phyloP scores from a whole-genome alignment of 1,140 invertebrate species.

The Polypedilum vanderplanki region DNA sequence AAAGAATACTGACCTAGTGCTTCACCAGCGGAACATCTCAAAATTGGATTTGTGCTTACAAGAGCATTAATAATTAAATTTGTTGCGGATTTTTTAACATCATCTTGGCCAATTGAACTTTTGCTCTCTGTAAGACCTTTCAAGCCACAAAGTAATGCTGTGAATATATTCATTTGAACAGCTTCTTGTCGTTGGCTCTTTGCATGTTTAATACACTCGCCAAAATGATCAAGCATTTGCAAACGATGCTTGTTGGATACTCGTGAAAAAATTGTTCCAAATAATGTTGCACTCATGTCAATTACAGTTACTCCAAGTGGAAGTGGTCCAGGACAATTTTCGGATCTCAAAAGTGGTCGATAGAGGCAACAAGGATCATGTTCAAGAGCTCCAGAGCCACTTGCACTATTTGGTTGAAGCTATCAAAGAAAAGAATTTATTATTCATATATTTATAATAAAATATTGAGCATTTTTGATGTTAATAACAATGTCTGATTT shows the following conservation, averaged over 20 bases:
- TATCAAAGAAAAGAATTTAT: slow-evolving; percentile 42
- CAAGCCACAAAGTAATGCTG: slow-evolving; percentile 81
- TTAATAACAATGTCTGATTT: neutral
- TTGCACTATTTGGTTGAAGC: slow-evolving; percentile 85
- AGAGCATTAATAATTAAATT: slow-evolving; percentile 73
- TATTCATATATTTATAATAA: too few relatives aligned
- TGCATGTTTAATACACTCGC: slow-evolving; percentile 87
- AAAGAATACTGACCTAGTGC: slow-evolving; percentile 65
- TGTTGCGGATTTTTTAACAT: slow-evolving; percentile 79
- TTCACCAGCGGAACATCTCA: slow-evolving; percentile 83
- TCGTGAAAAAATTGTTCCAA: slow-evolving; percentile 88
- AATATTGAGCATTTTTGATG: neutral
- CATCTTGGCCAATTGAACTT: slow-evolving; percentile 76
- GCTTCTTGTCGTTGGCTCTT: slow-evolving; percentile 89
- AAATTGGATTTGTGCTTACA: slow-evolving; percentile 73
- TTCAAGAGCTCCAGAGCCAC: slow-evolving; percentile 90
- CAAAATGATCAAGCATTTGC: slow-evolving; percentile 96
- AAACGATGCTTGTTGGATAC: slow-evolving; percentile 92
- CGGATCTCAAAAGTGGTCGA: slow-evolving; percentile 50
- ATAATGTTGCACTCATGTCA: slow-evolving; percentile 86
- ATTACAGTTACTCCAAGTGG: slow-evolving; percentile 96
- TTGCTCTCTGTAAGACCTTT: slow-evolving; percentile 85
- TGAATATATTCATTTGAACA: slow-evolving; percentile 95
- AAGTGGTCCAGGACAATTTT: slow-evolving; percentile 62
- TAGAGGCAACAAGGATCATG: slow-evolving; percentile 92